Base-by-base conservation (phyloP, 2,113 vertebrate species). In the Catharus fuscescens region DNA sequence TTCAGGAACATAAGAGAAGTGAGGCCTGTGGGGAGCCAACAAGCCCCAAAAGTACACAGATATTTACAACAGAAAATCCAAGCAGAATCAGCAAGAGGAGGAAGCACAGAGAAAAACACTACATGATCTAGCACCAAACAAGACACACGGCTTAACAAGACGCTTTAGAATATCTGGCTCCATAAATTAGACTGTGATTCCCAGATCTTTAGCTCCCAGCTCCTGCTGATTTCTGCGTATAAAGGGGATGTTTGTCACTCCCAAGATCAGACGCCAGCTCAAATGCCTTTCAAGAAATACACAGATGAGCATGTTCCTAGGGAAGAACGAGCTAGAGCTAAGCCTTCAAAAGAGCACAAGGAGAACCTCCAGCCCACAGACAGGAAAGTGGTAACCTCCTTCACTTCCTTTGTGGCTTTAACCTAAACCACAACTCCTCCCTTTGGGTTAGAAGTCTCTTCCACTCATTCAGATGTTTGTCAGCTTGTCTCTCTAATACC, bases 361-460 rank as follows among this genome's bases (percentile, higher is more conserved):
- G 91, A 97, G 97, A 96, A 93, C 96, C 94, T 94, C 94, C 92
- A 96, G 79, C 96, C 97, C 98, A 97, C 98, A 98, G 86, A 98
- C 96, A 97, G 97, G 97, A 97, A 98, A 97, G 97, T 95, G 96
- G 97, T 96, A 96, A 97, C 59, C 86, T 97, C 96, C 95, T 97
- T 97, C 96, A 92, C 96, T 98, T 98, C 98, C 98, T 97, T 69
- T 98, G 98, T 90, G 98, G 97, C 97, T 97, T 98, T 96, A 93
- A 97, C 88, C 97, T 93, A 97, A 98, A 97, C 98, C 98, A 97
- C 97, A 98, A 85, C 97, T 96, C 97, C 96, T 98, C 96, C 97
- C 96, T 93, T 84, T 92, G 78, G 88, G 91, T 95, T 95, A 89
- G 54, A 86, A 96, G 94, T 91, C 80, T 94, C 96, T 96, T 97